These are phyloP conservation scores for Falco novaeseelandiae DNA, from an alignment of 2,797 vertebrate species.

Conservation along the genomic window DNA sequence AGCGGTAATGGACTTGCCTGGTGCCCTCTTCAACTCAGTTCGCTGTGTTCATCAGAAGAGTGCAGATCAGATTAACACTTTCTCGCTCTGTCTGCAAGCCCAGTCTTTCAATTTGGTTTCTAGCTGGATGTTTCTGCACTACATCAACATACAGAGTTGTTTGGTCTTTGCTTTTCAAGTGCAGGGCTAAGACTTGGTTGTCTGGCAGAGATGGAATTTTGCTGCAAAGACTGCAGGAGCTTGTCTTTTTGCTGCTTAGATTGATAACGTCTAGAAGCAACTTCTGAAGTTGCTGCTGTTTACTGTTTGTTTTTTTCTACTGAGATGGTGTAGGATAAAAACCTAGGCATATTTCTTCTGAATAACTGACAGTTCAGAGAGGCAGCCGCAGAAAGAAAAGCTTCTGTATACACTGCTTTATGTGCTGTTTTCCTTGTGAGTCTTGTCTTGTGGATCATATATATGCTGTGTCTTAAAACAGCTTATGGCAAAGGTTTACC, in stretches of 20 bases:
- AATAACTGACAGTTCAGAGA: background rate
- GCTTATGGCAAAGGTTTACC: background rate
- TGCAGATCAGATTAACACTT: conserved; percentile 48
- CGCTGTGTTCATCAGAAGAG: background rate
- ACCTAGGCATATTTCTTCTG: conserved; percentile 18
- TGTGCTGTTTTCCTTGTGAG: background rate
- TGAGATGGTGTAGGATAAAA: conserved; percentile 37
- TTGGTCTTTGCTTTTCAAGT: conserved; percentile 32
- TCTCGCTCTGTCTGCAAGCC: conserved; percentile 8
- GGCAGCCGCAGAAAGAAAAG: background rate
- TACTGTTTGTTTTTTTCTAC: conserved; percentile 28
- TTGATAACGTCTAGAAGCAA: conserved; percentile 18
- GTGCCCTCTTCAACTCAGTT: conserved; percentile 49
- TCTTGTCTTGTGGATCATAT: background rate
- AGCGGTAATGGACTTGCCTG: conserved; percentile 16
- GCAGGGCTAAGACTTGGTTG: conserved; percentile 9
- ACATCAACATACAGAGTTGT: background rate
- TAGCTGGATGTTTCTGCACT: conserved; percentile 14
- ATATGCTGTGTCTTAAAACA: background rate
- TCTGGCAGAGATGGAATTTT: conserved; percentile 46
- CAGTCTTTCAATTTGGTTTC: background rate
- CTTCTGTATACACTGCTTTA: background rate
- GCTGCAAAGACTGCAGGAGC: conserved; percentile 10
- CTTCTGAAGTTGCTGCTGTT: conserved; percentile 49
- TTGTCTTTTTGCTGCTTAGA: conserved; percentile 35